Conservation (phyloP, 2,113 vertebrate genomes). For the Equus quagga region DNA sequence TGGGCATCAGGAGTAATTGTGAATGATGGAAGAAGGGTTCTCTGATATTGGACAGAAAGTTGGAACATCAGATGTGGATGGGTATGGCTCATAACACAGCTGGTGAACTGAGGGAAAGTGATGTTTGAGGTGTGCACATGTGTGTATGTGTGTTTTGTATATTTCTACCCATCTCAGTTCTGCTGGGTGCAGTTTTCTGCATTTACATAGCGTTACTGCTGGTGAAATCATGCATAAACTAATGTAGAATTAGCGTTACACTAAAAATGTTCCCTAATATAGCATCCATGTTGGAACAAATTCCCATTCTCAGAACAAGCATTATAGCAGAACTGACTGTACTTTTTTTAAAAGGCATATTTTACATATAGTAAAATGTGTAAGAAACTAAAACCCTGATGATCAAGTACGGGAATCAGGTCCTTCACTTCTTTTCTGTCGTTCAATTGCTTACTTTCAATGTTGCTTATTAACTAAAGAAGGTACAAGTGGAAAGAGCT, state of each 20-base stretch:
- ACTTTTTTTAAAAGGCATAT: neutral
- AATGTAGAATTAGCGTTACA: neutral
- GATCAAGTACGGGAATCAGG: neutral
- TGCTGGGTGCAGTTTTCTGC: neutral
- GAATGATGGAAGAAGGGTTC: neutral
- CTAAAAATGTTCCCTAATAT: neutral
- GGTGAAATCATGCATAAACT: neutral
- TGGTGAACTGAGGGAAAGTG: neutral
- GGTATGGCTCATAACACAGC: neutral
- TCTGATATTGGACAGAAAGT: neutral
- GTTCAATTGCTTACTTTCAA: slow-evolving; percentile 55
- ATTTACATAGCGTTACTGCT: neutral
- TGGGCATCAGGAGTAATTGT: neutral
- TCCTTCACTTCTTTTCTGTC: neutral
- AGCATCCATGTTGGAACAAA: neutral
- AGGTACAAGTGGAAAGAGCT: slow-evolving; percentile 50
- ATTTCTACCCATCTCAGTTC: neutral
- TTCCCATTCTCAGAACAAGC: neutral
- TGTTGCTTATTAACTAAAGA: slow-evolving; percentile 54
- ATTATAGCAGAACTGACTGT: neutral
- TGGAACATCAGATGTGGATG: neutral
- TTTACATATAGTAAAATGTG: slow-evolving; percentile 36
- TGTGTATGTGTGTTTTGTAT: neutral
- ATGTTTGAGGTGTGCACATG: neutral
- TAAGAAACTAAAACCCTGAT: slow-evolving; percentile 36